phyloP scores from a whole-genome alignment of 2,113 vertebrate genomes.

The Tetrax tetrax region DNA sequence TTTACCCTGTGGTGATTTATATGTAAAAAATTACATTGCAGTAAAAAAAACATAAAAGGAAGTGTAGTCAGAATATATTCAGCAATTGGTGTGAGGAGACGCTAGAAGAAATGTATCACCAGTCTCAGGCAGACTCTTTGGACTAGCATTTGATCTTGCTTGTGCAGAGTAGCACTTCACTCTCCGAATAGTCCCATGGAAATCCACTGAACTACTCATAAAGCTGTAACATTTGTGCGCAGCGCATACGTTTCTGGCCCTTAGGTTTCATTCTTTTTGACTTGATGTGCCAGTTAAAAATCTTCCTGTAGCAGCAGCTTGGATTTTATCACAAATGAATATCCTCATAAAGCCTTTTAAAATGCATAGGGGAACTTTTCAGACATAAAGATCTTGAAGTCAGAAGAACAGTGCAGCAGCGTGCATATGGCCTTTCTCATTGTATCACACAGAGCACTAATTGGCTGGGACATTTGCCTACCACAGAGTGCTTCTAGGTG shows the following conservation, averaged over 20 bases:
- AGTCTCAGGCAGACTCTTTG: neutral
- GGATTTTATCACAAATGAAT: conserved; percentile 45
- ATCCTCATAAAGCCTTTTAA: conserved; percentile 36
- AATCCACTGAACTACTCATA: neutral
- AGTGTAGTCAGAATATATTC: neutral
- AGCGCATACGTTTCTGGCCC: neutral
- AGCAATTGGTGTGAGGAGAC: neutral
- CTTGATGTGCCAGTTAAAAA: conserved; percentile 11
- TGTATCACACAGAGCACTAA: neutral
- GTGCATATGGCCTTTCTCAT: neutral
- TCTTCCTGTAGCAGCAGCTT: neutral
- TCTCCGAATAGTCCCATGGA: conserved; percentile 9
- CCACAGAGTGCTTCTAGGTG: neutral
- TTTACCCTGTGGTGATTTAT: neutral
- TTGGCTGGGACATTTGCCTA: neutral
- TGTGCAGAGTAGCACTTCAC: neutral
- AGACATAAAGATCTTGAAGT: conserved; percentile 29
- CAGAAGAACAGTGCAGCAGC: neutral
- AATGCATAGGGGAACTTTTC: conserved; percentile 20
- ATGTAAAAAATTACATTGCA: neutral
- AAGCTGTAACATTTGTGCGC: conserved; percentile 3
- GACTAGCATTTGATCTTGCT: neutral
- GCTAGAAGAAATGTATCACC: neutral
- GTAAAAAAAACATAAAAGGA: neutral
- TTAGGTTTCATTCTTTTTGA: conserved; percentile 26